Conservation (phyloP, 2,113 vertebrate genomes). For the Labeo rohita region DNA sequence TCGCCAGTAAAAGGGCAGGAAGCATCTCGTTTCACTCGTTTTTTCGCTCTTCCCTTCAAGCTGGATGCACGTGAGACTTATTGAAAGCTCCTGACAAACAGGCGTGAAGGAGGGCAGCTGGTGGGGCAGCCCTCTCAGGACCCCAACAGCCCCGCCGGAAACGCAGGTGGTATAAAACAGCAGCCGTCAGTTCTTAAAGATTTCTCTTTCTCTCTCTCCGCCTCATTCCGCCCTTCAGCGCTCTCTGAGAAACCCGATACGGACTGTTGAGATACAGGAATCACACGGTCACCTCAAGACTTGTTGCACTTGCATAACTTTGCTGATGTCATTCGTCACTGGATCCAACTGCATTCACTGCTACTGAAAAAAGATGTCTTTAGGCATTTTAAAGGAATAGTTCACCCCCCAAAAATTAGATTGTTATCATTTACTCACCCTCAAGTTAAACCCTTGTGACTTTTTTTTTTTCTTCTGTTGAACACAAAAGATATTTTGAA, state of each 20-base stretch:
- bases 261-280: conserved; percentile 49
- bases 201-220: conserved; percentile 22
- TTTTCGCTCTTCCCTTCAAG: conserved; percentile 65
- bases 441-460: background rate
- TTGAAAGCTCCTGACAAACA: conserved; percentile 76
- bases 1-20: conserved; percentile 80
- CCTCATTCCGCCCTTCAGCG: conserved; percentile 21
- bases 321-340: background rate
- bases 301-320: background rate
- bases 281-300: conserved; percentile 9
- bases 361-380: background rate
- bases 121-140: conserved; percentile 73
- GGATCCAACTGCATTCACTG: background rate
- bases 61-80: conserved; percentile 66
- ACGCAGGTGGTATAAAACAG: conserved; percentile 70
- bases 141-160: conserved; percentile 53
- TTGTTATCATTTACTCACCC: too few relatives aligned
- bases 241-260: conserved; percentile 53
- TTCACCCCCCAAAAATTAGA: too few relatives aligned
- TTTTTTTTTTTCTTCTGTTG: background rate
- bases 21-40: conserved; percentile 72
- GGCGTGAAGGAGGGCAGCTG: conserved; percentile 77
- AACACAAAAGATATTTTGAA: background rate
- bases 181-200: conserved; percentile 62
- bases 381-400: background rate